Evolutionary conservation across 2,797 vertebrate species (phyloP), one percentile per base, ranked within the genome.

Genomic region (Girardinus metallicus): DNA sequence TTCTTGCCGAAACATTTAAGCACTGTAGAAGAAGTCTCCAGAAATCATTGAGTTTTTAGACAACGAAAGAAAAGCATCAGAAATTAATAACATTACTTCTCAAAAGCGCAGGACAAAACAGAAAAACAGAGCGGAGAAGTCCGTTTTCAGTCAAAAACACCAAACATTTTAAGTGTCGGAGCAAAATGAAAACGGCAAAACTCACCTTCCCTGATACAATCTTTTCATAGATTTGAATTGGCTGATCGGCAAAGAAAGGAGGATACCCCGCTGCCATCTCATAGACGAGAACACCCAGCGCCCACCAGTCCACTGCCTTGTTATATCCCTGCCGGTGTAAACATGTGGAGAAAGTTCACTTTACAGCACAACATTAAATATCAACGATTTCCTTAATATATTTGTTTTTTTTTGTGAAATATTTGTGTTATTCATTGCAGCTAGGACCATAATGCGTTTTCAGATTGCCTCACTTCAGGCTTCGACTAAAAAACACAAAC

Each of bases 231-330:
- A 98, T 97, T 93, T 98, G 97, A 92, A 98, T 98, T 73, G 97
- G 97, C 94, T 98, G 97, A 92, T 98, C 97, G 0, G 97, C 97
- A 81, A 98, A 98, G 91, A 98, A 98, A 1, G 97, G 97, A 0
- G 97, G 97, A 89, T 98, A 98, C 77, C 98, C 98, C 79, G 98
- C 98, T 75, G 97, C 98, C 98, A 99, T 99, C 96, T 99, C 98
- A 88, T 98, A 97, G 88, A 98, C 97, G 39, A 98, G 95, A 43
- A 98, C 97, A 0, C 97, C 97, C 76, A 98, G 92, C 5, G 97
- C 97, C 97, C 97, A 98, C 97, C 97, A 98, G 93, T 98, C 97
- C 85, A 98, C 97, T 0, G 97, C 97, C 85, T 98, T 97, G 92
- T 98, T 98, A 87, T 98, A 98, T 60, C 97, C 97, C 97, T 97